A percentile compares a stretch with the other conserved stretches of the same genome.
Evolutionary conservation across 2,113 vertebrate species (phyloP).

Genomic region (Tychaedon coryphoeus): DNA sequence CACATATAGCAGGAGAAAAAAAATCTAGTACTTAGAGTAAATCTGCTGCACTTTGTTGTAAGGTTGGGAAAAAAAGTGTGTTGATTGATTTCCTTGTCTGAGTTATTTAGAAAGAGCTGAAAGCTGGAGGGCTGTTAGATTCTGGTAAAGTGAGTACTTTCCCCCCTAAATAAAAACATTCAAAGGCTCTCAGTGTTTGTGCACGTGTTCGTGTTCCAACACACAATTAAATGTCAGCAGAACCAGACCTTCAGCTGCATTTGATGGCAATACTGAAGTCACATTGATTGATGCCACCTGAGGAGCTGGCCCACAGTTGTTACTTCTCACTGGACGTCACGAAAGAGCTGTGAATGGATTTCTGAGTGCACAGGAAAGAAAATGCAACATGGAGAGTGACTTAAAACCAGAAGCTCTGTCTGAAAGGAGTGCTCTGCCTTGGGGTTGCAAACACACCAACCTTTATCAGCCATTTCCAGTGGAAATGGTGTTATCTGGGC

Average conservation of each 20-base stretch:
- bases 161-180: slow-evolving; percentile 31
- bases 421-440: neutral
- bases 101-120: slow-evolving; percentile 37
- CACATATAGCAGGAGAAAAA: neutral
- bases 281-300: neutral
- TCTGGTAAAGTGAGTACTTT: slow-evolving; percentile 33
- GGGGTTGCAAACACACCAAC: neutral
- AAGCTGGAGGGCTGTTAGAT: slow-evolving; percentile 12
- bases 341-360: neutral
- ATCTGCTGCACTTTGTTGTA: slow-evolving; percentile 26
- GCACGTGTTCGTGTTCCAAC: neutral
- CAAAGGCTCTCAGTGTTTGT: neutral
- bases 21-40: slow-evolving; percentile 1
- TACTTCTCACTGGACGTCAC: neutral
- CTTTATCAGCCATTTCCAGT: neutral
- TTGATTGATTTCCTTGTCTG: slow-evolving; percentile 43
- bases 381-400: neutral
- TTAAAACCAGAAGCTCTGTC: neutral
- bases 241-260: neutral
- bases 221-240: slow-evolving; percentile 11
- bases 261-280: neutral
- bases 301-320: slow-evolving; percentile 1
- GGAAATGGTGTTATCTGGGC: neutral
- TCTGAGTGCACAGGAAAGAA: neutral
- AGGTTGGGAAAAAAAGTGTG: neutral